Conservation (phyloP, 2,888 invertebrate genomes). For the Cheilosia variabilis region DNA sequence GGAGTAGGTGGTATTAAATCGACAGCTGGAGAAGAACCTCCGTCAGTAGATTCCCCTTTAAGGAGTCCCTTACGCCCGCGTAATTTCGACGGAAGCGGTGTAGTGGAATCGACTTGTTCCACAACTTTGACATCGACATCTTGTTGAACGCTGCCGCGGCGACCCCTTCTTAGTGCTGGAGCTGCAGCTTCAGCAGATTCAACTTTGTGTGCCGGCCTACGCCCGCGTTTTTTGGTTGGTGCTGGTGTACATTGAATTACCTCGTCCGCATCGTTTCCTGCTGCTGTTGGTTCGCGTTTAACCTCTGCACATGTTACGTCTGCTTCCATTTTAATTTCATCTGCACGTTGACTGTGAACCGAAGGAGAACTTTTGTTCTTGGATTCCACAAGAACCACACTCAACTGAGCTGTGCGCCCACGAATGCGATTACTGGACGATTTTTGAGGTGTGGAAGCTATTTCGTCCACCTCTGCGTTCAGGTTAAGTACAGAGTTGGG, state of each 20-base stretch:
- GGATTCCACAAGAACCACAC: slow-evolving; percentile 25
- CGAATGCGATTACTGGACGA: slow-evolving; percentile 16
- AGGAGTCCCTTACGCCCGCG: not conserved
- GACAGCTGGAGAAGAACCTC: not conserved
- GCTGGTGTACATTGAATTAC: slow-evolving; percentile 25
- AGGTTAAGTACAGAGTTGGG: slow-evolving; percentile 2
- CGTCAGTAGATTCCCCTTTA: not conserved
- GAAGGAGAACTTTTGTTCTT: not conserved
- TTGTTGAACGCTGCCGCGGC: slow-evolving; percentile 36
- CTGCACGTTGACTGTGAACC: too few relatives aligned
- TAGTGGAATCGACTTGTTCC: slow-evolving; percentile 1
- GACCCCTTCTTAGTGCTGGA: slow-evolving; percentile 18
- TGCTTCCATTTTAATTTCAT: not conserved
- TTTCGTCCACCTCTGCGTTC: slow-evolving; percentile 30
- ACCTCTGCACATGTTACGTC: not conserved
- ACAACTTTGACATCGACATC: slow-evolving; percentile 2
- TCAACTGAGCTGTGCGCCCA: slow-evolving; percentile 35
- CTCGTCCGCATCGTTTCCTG: not conserved
- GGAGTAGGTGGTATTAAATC: not conserved
- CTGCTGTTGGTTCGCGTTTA: not conserved
- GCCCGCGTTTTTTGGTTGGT: not conserved
- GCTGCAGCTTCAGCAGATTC: not conserved
- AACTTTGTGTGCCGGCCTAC: slow-evolving; percentile 4
- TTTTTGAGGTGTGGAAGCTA: slow-evolving; percentile 1
- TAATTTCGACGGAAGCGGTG: slow-evolving; percentile 4